Evolutionary conservation across 2,797 vertebrate genomes (phyloP).

Genomic region (Thunnus albacares): DNA sequence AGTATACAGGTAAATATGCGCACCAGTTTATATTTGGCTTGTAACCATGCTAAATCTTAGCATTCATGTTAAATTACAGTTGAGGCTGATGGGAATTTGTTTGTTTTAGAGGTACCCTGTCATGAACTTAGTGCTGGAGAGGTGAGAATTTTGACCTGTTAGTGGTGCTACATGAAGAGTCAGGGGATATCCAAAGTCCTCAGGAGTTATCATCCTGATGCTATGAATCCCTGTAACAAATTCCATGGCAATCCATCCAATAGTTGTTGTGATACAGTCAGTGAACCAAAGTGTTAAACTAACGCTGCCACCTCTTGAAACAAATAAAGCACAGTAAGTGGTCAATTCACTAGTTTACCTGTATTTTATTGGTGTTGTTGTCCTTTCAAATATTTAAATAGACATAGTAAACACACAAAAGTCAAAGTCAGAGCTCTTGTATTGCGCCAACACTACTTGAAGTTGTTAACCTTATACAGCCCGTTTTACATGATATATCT

Average conservation of each 20-base stretch:
- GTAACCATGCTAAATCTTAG: not conserved
- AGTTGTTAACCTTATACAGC: slow-evolving; percentile 14
- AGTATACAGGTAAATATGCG: not conserved
- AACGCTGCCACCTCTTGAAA: not conserved
- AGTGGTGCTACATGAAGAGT: too few relatives aligned
- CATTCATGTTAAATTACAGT: not conserved
- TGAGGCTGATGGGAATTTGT: too few relatives aligned
- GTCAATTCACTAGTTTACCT: slow-evolving; percentile 1
- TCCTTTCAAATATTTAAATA: slow-evolving; percentile 25
- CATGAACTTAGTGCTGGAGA: too few relatives aligned
- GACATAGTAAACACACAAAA: slow-evolving; percentile 3
- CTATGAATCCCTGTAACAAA: not conserved
- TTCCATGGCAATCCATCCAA: not conserved
- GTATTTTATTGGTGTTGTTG: slow-evolving; percentile 2
- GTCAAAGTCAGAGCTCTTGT: slow-evolving; percentile 1
- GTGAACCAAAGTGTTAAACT: not conserved
- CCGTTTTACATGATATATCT: slow-evolving; percentile 24
- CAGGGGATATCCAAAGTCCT: too few relatives aligned
- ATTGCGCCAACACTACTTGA: slow-evolving; percentile 5
- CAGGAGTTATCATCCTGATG: too few relatives aligned
- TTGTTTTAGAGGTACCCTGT: too few relatives aligned
- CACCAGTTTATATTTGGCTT: not conserved
- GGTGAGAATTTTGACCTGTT: too few relatives aligned
- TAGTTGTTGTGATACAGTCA: not conserved
- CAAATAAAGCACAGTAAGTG: not conserved